phyloP scores from a whole-genome alignment of 2,113 vertebrate genomes.

The Coregonus clupeaformis region DNA sequence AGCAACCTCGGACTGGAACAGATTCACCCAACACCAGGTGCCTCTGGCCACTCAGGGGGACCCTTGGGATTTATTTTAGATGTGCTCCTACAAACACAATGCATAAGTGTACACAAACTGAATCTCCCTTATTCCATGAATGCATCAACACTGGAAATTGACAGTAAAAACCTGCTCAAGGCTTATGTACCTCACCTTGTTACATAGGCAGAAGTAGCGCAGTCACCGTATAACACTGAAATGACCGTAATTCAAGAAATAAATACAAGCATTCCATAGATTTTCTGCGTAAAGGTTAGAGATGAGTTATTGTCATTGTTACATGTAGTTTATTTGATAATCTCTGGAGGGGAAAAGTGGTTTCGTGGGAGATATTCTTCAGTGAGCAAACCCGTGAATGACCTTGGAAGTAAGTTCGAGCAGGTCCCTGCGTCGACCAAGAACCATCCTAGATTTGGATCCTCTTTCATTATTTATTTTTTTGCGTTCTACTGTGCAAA shows the following conservation, averaged over 20 bases:
- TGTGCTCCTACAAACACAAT: neutral
- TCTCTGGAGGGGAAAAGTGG: conserved; percentile 49
- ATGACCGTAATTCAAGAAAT: conserved; percentile 26
- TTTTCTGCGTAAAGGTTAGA: conserved; percentile 15
- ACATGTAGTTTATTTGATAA: conserved; percentile 14
- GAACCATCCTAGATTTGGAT: conserved; percentile 10
- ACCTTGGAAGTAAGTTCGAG: neutral
- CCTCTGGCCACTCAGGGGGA: conserved; percentile 16
- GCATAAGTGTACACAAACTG: neutral
- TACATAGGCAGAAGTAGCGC: neutral
- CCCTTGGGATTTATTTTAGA: conserved; percentile 53
- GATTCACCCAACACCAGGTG: neutral
- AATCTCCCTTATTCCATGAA: neutral
- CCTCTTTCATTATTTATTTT: conserved; percentile 35
- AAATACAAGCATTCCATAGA: conserved; percentile 28
- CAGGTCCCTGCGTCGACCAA: conserved; percentile 2
- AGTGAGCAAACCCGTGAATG: neutral
- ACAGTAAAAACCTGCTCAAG: neutral
- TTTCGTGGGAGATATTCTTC: conserved; percentile 51
- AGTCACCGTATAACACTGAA: conserved; percentile 13
- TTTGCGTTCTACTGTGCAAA: conserved; percentile 58
- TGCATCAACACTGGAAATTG: neutral
- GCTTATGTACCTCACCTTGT: neutral
- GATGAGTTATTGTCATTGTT: neutral
- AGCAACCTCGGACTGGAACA: neutral